Percentiles rank a stretch among this genome's conserved stretches.
Evolutionary conservation across 1,140 invertebrate species (phyloP).

Genomic region (Cepaea nemoralis): DNA sequence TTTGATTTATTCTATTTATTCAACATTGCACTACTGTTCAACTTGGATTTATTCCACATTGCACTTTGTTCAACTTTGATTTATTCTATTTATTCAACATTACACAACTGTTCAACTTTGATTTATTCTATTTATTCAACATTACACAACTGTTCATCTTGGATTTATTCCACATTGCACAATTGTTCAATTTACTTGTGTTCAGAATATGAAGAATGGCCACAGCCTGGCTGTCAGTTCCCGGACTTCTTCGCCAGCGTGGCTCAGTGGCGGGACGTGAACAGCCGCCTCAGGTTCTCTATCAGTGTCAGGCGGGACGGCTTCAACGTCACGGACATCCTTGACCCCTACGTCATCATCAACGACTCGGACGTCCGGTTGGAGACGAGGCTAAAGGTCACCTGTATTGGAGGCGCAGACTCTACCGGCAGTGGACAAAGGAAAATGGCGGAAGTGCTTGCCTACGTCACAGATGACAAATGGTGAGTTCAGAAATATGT

Average conservation of each 20-base stretch:
- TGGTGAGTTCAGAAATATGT: too few relatives aligned
- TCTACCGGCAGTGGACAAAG: neutral
- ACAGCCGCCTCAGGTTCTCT: neutral
- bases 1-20: too few relatives aligned
- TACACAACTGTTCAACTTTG: too few relatives aligned
- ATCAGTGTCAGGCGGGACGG: neutral
- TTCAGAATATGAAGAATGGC: neutral
- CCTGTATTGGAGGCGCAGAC: neutral
- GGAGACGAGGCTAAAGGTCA: slow-evolving; percentile 15
- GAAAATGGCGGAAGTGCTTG: neutral
- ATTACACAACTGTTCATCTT: too few relatives aligned
- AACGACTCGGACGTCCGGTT: slow-evolving; percentile 3
- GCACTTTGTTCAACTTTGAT: too few relatives aligned
- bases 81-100: too few relatives aligned
- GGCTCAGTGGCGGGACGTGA: slow-evolving; percentile 24
- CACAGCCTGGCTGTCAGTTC: slow-evolving; percentile 2
- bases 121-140: too few relatives aligned
- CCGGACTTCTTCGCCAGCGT: neutral
- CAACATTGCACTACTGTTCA: too few relatives aligned
- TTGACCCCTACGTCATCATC: neutral
- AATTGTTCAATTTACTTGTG: too few relatives aligned
- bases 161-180: too few relatives aligned
- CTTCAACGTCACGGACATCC: slow-evolving; percentile 9
- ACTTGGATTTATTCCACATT: too few relatives aligned
- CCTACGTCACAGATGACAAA: slow-evolving; percentile 31